phyloP scores from a whole-genome alignment of 2,888 invertebrate genomes.

The Elmis aenea region DNA sequence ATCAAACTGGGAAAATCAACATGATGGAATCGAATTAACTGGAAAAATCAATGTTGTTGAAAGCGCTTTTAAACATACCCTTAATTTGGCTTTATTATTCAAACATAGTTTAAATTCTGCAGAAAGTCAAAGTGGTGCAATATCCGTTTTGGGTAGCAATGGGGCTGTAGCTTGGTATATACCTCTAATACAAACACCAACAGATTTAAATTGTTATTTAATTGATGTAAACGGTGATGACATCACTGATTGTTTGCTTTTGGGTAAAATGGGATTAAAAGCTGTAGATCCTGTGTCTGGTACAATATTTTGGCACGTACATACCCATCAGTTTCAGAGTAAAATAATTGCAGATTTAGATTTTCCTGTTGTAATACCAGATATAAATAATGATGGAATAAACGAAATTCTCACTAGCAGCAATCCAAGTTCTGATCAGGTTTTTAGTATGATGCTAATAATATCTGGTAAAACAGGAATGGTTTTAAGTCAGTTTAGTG shows the following conservation, averaged over 20 bases:
- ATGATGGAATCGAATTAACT: slow-evolving; percentile 64
- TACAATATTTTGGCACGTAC: slow-evolving; percentile 57
- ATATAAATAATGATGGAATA: slow-evolving; percentile 66
- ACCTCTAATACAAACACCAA: slow-evolving; percentile 62
- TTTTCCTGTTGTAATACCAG: slow-evolving; percentile 67
- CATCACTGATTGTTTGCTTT: slow-evolving; percentile 68
- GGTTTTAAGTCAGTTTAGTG: slow-evolving; percentile 57
- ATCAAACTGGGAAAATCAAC: slow-evolving; percentile 64
- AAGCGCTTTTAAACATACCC: slow-evolving; percentile 58
- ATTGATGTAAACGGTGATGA: slow-evolving; percentile 70
- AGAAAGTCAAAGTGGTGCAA: slow-evolving; percentile 47
- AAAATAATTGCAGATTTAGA: slow-evolving; percentile 56
- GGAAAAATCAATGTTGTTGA: slow-evolving; percentile 66
- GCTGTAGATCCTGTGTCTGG: slow-evolving; percentile 60
- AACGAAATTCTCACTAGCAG: slow-evolving; percentile 61
- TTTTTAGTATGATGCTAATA: slow-evolving; percentile 61
- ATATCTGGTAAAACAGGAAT: slow-evolving; percentile 68
- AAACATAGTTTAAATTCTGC: slow-evolving; percentile 61
- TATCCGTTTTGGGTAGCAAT: slow-evolving; percentile 55
- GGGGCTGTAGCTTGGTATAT: slow-evolving; percentile 71
- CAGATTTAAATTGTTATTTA: slow-evolving; percentile 67
- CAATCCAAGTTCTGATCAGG: slow-evolving; percentile 49
- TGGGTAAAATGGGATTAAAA: slow-evolving; percentile 64
- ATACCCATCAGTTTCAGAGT: slow-evolving; percentile 51
- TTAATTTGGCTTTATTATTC: slow-evolving; percentile 69